These are phyloP conservation scores for Lagocephalus sceleratus DNA, from an alignment of 2,797 vertebrate genomes.

Conservation along the genomic window DNA sequence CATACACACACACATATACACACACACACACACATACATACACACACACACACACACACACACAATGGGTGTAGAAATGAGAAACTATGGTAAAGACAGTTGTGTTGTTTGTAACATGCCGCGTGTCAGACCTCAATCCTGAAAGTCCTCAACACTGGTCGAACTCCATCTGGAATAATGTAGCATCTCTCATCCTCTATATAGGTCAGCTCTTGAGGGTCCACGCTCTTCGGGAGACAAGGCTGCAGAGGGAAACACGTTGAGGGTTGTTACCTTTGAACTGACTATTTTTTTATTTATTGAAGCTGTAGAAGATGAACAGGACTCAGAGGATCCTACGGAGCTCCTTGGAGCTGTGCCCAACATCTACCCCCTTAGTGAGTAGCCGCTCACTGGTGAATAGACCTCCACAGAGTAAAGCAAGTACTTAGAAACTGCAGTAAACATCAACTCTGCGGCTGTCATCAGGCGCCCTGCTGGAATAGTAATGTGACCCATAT, in stretches of 20 bases:
- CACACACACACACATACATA: constrained; percentile 1
- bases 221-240: constrained; percentile 78
- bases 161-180: constrained; percentile 84
- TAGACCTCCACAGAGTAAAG: no score
- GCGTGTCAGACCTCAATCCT: constrained; percentile 83
- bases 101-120: neutral
- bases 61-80: neutral
- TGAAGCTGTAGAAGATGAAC: no score
- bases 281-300: no score
- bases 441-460: no score
- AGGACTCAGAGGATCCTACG: no score
- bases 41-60: neutral
- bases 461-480: no score
- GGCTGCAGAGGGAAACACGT: constrained; percentile 69
- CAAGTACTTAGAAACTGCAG: no score
- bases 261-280: no score
- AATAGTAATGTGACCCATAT: no score
- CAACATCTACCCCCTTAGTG: no score
- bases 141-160: constrained; percentile 86
- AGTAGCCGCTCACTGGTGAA: no score
- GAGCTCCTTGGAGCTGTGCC: no score
- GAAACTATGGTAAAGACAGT: neutral
- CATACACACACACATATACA: neutral
- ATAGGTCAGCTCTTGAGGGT: constrained; percentile 77
- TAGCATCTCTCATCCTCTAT: constrained; percentile 70